Conservation (phyloP, 2,113 vertebrate genomes). For the Cebus imitator region DNA sequence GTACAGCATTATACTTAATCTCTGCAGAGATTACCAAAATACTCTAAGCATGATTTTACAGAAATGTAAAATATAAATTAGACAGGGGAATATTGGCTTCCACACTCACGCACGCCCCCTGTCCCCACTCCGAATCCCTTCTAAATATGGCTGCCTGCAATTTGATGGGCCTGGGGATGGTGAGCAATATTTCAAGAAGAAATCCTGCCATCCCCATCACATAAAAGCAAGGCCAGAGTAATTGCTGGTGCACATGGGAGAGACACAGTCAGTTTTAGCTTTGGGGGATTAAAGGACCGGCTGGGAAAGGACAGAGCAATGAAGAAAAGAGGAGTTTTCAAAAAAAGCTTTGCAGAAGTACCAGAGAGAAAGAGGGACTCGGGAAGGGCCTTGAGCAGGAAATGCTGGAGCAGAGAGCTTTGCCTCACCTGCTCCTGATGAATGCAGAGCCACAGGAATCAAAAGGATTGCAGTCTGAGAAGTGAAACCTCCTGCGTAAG, state of each 20-base stretch:
- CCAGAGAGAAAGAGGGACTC: neutral
- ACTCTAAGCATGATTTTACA: constrained; percentile 86
- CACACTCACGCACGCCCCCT: constrained; percentile 20
- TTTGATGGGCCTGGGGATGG: neutral
- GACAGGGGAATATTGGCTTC: constrained; percentile 57
- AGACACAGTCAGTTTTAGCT: neutral
- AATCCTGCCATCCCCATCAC: neutral
- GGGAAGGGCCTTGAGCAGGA: neutral
- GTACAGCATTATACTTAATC: constrained; percentile 88
- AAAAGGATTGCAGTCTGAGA: neutral
- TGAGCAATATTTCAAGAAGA: constrained; percentile 2
- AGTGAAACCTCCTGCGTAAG: rapidly evolving
- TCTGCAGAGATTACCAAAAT: constrained; percentile 90
- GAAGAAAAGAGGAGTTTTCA: neutral
- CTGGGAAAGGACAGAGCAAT: neutral
- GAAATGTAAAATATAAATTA: constrained; percentile 85
- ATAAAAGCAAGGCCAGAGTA: constrained; percentile 57
- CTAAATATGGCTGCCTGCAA: constrained; percentile 14
- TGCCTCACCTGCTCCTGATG: neutral
- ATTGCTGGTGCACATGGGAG: neutral
- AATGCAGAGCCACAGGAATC: rapidly evolving
- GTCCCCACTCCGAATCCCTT: neutral
- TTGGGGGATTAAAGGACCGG: neutral
- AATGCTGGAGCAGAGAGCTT: neutral
- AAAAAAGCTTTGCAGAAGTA: neutral